Evolutionary conservation across 2,113 vertebrate species (phyloP).

Genomic region (Cryptotis parvus): DNA sequence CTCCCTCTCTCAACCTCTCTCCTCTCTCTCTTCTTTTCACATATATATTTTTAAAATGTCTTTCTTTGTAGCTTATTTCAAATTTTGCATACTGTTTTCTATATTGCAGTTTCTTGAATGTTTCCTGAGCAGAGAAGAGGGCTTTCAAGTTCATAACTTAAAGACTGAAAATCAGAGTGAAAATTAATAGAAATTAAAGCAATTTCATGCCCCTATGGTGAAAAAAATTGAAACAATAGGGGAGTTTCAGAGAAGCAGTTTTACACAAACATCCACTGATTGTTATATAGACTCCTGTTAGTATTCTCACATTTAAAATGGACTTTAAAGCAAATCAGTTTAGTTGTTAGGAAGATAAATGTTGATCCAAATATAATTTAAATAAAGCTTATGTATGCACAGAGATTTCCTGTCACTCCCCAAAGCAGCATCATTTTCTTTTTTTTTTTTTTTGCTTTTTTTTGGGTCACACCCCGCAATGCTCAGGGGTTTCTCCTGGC

Average conservation of each 20-base stretch:
- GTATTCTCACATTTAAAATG: background rate
- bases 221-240: conserved; percentile 13
- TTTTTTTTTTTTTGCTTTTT: too few species aligned
- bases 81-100: background rate
- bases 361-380: conserved; percentile 5
- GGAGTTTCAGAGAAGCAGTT: background rate
- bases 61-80: conserved; percentile 24
- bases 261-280: background rate
- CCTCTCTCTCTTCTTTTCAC: too few species aligned
- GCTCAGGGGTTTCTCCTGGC: too few species aligned
- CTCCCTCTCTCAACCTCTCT: too few species aligned
- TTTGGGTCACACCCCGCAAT: too few species aligned
- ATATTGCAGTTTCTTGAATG: background rate
- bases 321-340: background rate
- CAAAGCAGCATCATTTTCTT: conserved; percentile 16
- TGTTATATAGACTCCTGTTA: background rate
- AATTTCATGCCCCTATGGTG: background rate
- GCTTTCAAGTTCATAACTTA: background rate
- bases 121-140: background rate
- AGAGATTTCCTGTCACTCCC: background rate
- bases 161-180: background rate
- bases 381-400: conserved; percentile 10
- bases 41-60: background rate
- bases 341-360: conserved; percentile 23
- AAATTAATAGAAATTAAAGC: conserved; percentile 31